Percentiles rank a stretch among this genome's conserved stretches.
Evolutionary conservation across 2,113 vertebrate genomes (phyloP).

Genomic region (Halcyon malimbica): DNA sequence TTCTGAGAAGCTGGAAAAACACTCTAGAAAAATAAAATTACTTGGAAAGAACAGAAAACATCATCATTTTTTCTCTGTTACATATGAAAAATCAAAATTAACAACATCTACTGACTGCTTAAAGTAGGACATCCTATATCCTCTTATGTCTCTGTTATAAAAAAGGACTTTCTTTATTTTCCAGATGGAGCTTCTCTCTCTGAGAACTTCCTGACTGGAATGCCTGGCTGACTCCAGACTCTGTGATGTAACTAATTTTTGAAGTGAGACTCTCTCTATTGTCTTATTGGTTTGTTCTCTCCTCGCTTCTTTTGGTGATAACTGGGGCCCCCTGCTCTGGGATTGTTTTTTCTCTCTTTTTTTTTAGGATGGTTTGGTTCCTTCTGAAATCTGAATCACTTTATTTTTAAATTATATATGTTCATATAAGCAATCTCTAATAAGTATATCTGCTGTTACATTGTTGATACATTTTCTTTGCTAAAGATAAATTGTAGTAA

Average conservation of each 20-base stretch:
- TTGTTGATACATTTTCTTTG: background rate
- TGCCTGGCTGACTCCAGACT: background rate
- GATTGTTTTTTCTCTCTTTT: accelerated
- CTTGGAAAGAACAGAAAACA: background rate
- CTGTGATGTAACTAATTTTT: background rate
- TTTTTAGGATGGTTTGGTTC: background rate
- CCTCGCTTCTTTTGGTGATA: background rate
- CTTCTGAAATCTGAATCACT: background rate
- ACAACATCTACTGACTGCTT: background rate
- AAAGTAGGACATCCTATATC: background rate
- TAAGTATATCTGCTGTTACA: background rate
- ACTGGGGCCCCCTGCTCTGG: background rate
- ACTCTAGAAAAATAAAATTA: background rate
- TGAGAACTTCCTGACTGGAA: background rate
- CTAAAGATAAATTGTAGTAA: background rate
- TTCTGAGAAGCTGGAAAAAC: background rate
- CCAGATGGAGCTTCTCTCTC: background rate
- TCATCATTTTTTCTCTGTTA: background rate
- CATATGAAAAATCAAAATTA: background rate
- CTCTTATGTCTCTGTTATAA: background rate
- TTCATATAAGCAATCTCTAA: background rate
- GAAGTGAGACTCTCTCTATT: background rate
- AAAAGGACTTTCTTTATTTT: background rate
- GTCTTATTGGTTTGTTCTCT: background rate
- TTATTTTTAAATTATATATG: background rate